Conservation (phyloP, 2,888 invertebrate species). For the Parasteatoda lunata region DNA sequence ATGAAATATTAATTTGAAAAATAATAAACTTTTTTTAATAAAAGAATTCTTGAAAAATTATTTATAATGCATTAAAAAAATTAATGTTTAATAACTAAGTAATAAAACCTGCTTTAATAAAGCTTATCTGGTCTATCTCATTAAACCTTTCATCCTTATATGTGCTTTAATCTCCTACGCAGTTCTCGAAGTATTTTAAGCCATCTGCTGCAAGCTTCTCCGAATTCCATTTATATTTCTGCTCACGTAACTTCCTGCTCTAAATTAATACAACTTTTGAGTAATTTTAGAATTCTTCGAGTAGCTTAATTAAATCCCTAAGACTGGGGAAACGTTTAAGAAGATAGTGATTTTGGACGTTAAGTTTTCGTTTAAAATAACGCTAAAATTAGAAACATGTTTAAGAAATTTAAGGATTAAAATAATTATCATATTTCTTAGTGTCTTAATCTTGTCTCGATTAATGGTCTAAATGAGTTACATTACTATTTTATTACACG, state of each 20-base stretch:
- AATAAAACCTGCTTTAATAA: too few relatives aligned
- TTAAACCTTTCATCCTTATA: background rate
- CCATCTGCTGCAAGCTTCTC: slow-evolving; percentile 47
- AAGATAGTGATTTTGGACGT: slow-evolving; percentile 26
- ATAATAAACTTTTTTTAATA: too few relatives aligned
- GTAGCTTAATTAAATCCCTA: slow-evolving; percentile 35
- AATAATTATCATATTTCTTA: background rate
- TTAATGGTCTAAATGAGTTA: too few relatives aligned
- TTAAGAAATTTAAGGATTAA: background rate
- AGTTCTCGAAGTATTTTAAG: slow-evolving; percentile 30
- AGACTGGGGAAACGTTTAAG: slow-evolving; percentile 22
- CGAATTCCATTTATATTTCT: slow-evolving; percentile 45
- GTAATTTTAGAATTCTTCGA: slow-evolving; percentile 30
- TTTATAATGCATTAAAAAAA: too few relatives aligned
- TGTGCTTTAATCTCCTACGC: slow-evolving; percentile 6
- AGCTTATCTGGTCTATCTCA: too few relatives aligned
- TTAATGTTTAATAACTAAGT: too few relatives aligned
- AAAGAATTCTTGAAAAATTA: too few relatives aligned
- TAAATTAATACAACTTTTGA: slow-evolving; percentile 27
- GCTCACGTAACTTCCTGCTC: slow-evolving; percentile 42
- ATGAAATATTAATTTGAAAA: too few relatives aligned
- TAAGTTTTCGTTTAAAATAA: slow-evolving; percentile 2
- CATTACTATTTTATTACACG: too few relatives aligned
- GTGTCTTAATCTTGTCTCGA: background rate
- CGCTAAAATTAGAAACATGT: slow-evolving; percentile 31